A percentile compares a stretch with the other conserved stretches of the same genome.
phyloP scores from a whole-genome alignment of 2,888 invertebrate genomes.

The Hypomecis punctinalis region DNA sequence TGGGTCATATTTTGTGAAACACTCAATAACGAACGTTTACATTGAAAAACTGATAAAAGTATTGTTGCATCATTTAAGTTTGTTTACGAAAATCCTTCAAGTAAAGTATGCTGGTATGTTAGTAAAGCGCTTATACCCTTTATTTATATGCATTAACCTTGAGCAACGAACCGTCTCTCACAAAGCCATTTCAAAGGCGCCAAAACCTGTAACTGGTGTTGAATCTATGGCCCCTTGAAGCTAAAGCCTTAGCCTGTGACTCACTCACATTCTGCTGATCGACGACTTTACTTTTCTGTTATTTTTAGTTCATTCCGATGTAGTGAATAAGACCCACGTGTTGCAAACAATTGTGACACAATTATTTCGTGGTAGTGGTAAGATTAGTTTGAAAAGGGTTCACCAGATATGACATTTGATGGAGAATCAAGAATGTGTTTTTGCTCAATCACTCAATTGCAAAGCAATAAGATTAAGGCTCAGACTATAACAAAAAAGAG shows the following conservation, averaged over 20 bases:
- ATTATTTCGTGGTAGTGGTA: constrained; percentile 9
- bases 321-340: constrained; percentile 40
- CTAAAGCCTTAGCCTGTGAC: constrained; percentile 31
- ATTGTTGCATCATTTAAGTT: no score
- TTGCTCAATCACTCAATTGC: no score
- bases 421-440: not conserved
- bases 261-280: constrained; percentile 35
- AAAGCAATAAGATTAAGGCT: no score
- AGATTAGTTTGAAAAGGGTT: not conserved
- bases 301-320: constrained; percentile 41
- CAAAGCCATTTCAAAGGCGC: constrained; percentile 27
- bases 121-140: not conserved
- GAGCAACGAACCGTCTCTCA: constrained; percentile 14
- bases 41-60: no score
- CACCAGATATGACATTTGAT: not conserved
- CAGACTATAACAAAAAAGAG: no score
- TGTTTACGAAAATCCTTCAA: not conserved
- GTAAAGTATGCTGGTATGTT: not conserved
- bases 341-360: constrained; percentile 25
- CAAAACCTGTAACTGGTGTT: constrained; percentile 16
- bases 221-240: constrained; percentile 10
- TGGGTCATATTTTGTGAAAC: no score
- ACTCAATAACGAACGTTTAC: no score
- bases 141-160: constrained; percentile 14
- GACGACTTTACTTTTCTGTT: constrained; percentile 34